A percentile compares a stretch with the other conserved stretches of the same genome.
Evolutionary conservation across 2,888 invertebrate genomes (phyloP).

Genomic region (Melieria crassipennis): DNA sequence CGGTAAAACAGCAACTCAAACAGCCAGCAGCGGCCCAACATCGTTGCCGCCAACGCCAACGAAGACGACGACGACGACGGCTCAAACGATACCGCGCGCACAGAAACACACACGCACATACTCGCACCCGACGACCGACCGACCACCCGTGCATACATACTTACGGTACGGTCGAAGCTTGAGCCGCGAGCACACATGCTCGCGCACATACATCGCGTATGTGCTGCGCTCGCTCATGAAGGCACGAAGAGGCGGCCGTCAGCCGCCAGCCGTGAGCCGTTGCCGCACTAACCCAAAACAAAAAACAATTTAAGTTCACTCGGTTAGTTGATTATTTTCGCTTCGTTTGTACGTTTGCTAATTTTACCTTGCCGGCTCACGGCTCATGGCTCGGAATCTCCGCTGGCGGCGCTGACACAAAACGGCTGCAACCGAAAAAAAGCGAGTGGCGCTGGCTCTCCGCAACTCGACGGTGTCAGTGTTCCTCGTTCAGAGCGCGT

Average conservation of each 20-base stretch:
- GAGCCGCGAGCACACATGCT: neutral
- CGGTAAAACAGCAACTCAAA: too few species aligned
- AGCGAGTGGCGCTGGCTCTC: neutral
- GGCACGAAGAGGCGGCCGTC: too few species aligned
- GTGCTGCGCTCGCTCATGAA: too few species aligned
- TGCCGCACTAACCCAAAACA: slow-evolving; percentile 31
- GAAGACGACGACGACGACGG: too few species aligned
- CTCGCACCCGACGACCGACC: slow-evolving; percentile 3
- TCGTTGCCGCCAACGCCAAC: too few species aligned
- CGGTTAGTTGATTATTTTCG: slow-evolving; percentile 43
- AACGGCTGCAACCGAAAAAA: neutral
- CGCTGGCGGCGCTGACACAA: too few species aligned
- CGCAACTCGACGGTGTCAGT: slow-evolving; percentile 21
- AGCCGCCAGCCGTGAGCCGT: neutral
- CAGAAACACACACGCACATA: too few species aligned
- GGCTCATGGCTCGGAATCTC: neutral
- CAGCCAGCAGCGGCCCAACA: too few species aligned
- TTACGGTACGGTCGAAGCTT: neutral
- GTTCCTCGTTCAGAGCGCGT: slow-evolving; percentile 45
- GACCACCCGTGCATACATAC: neutral
- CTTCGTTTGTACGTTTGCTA: slow-evolving; percentile 45
- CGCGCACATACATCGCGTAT: neutral
- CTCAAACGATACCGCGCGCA: too few species aligned
- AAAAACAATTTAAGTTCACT: slow-evolving; percentile 40
- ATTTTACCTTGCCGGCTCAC: slow-evolving; percentile 39